Evolutionary conservation across 2,888 invertebrate species (phyloP), one percentile per base, ranked within the genome.

Genomic region (Lamproptera curius): DNA sequence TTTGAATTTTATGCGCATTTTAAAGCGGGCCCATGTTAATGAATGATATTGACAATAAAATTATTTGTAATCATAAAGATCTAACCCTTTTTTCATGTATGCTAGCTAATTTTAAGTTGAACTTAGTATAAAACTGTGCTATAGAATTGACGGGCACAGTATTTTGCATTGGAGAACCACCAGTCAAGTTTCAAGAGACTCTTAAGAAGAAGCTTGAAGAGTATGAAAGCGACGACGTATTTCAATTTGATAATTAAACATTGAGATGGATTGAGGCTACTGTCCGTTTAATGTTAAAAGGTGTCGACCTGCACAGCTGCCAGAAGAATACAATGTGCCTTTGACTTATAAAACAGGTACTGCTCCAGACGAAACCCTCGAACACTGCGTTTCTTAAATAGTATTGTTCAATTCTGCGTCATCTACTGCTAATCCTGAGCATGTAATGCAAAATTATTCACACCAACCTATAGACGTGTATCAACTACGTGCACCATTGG

Each of bases 121-220:
- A n/a, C n/a, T n/a, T n/a, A n/a, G n/a, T n/a, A n/a, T n/a, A n/a
- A n/a, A n/a, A n/a, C n/a, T n/a, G 65, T 51, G 9, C 50, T 45
- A 0, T 52, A 67, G 78, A 76, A 47, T 45, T 67, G 6, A 63
- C 50, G n/a, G n/a, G n/a, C 2, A 76, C 71, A 1, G 62, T 82
- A 1, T 82, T 66, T 51, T 77, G 73, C 42, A 37, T 79, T 9
- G 81, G 82, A 1, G 54, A 49, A 16, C 40, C 57, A 6, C 80
- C 79, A 0, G 63, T 62, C 2, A 73, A 76, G 26, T 59, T 71
- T 14, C 38, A 58, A 10, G 42, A 20, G 0, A 46, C 56, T 0
- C 49, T 82, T 0, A 59, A 70, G 36, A 52, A 62, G 3, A 58
- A 70, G 15, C 43, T 77, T 1, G 43, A 53, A 2, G 52, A 57